These are phyloP conservation scores for Nemopilema nomurai DNA, from an alignment of 30 jellyfish, hydroid and myxozoan genomes.

Conservation along the genomic window DNA sequence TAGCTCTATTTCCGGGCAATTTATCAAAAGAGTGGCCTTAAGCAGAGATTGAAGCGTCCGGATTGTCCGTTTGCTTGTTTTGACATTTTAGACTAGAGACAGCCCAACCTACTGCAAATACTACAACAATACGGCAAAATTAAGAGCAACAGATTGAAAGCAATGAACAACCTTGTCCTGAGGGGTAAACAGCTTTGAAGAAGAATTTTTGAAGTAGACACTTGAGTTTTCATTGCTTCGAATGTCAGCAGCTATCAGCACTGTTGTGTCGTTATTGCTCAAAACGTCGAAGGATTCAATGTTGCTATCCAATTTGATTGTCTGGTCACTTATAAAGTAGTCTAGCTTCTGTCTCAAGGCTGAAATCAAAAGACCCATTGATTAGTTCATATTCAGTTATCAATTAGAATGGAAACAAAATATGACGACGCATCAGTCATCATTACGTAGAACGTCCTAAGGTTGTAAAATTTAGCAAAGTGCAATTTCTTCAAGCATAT, in stretches of 20 bases:
- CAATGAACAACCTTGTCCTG: conserved; percentile 42
- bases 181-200: neutral
- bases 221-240: conserved; percentile 28
- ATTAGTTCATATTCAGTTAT: neutral
- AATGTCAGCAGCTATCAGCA: conserved; percentile 14
- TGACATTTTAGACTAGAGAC: too few relatives aligned
- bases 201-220: conserved; percentile 6
- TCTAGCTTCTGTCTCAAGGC: conserved; percentile 64
- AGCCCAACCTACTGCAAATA: too few relatives aligned
- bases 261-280: conserved; percentile 3
- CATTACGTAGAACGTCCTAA: too few relatives aligned
- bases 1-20: too few relatives aligned
- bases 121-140: too few relatives aligned
- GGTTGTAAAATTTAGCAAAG: too few relatives aligned
- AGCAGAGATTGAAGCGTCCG: too few relatives aligned
- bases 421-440: neutral
- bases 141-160: too few relatives aligned
- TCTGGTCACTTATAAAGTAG: conserved; percentile 24
- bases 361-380: neutral
- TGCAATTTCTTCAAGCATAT: too few relatives aligned
- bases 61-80: too few relatives aligned
- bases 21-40: too few relatives aligned
- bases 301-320: conserved; percentile 3
- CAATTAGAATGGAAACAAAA: neutral
- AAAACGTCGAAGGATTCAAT: conserved; percentile 49